Evolutionary conservation across 2,888 invertebrate genomes (phyloP).

Genomic region (Hyposoter dolosus): DNA sequence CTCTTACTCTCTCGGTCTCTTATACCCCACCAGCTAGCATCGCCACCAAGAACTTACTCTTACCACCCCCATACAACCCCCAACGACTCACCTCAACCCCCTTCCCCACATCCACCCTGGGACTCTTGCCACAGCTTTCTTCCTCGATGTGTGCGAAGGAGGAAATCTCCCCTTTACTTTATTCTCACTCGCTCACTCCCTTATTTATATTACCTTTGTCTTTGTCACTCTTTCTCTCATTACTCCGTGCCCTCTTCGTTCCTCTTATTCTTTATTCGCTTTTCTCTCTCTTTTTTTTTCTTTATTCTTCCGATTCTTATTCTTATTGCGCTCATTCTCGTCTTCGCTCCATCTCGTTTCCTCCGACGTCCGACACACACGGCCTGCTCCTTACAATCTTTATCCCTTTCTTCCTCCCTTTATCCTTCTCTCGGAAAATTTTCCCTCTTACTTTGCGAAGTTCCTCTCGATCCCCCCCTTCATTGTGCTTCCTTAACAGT

Average conservation of each 20-base stretch:
- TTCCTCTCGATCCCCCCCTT: slow-evolving; percentile 71
- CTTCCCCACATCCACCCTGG: slow-evolving; percentile 25
- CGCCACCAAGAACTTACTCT: slow-evolving; percentile 67
- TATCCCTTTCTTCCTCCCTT: neutral
- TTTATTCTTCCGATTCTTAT: slow-evolving; percentile 36
- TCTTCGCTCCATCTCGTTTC: slow-evolving; percentile 50
- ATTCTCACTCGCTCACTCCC: slow-evolving; percentile 53
- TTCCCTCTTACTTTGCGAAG: slow-evolving; percentile 11
- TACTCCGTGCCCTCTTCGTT: slow-evolving; percentile 44
- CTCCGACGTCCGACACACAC: slow-evolving; percentile 44
- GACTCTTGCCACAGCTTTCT: slow-evolving; percentile 57
- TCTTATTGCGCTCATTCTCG: slow-evolving; percentile 31
- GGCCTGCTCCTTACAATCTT: slow-evolving; percentile 5
- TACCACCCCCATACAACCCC: slow-evolving; percentile 42
- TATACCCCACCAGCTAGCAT: slow-evolving; percentile 52
- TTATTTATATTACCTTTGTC: slow-evolving; percentile 58
- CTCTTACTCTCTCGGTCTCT: slow-evolving; percentile 36
- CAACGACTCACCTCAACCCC: slow-evolving; percentile 71
- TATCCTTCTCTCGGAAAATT: slow-evolving; percentile 41
- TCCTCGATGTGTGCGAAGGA: slow-evolving; percentile 35
- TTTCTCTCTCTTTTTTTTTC: slow-evolving; percentile 28
- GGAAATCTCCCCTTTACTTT: slow-evolving; percentile 43
- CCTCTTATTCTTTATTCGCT: slow-evolving; percentile 47
- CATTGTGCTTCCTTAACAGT: slow-evolving; percentile 65
- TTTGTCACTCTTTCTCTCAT: slow-evolving; percentile 48